Conservation (phyloP, 1,140 invertebrate species). For the Lasioglossum albipes region DNA sequence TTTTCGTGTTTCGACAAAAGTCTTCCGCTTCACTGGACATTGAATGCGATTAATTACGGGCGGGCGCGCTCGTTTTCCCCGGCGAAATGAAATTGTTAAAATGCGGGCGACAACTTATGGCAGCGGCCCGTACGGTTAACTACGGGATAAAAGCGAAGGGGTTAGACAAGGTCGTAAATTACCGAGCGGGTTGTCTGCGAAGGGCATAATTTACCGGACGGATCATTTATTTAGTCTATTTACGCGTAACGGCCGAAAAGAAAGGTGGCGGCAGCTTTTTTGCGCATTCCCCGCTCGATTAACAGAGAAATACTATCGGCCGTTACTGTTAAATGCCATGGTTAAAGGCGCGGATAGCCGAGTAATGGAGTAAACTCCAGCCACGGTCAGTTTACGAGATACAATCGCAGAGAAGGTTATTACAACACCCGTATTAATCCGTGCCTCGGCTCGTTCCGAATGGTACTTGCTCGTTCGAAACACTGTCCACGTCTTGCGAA, state of each 20-base stretch:
- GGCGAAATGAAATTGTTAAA: neutral
- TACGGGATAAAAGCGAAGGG: neutral
- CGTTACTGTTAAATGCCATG: constrained; percentile 33
- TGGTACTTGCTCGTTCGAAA: neutral
- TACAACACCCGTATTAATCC: constrained; percentile 31
- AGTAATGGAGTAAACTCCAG: constrained; percentile 12
- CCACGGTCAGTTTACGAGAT: constrained; percentile 32
- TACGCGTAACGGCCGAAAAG: neutral
- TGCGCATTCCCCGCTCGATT: constrained; percentile 1
- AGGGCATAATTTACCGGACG: neutral
- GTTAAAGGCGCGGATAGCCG: constrained; percentile 5
- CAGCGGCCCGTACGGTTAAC: neutral
- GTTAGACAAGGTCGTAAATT: neutral
- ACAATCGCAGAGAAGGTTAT: constrained; percentile 34
- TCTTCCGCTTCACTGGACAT: too few relatives aligned
- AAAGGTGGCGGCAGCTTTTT: neutral
- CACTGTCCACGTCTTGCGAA: neutral
- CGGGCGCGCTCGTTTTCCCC: too few relatives aligned
- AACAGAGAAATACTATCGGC: constrained; percentile 25
- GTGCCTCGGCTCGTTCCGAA: neutral
- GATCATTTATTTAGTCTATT: neutral
- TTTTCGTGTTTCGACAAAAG: too few relatives aligned
- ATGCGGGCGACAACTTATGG: neutral
- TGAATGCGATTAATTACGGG: too few relatives aligned
- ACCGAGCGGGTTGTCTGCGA: neutral